Conservation (phyloP, 2,797 vertebrate species). For the Meriones psammophilus region DNA sequence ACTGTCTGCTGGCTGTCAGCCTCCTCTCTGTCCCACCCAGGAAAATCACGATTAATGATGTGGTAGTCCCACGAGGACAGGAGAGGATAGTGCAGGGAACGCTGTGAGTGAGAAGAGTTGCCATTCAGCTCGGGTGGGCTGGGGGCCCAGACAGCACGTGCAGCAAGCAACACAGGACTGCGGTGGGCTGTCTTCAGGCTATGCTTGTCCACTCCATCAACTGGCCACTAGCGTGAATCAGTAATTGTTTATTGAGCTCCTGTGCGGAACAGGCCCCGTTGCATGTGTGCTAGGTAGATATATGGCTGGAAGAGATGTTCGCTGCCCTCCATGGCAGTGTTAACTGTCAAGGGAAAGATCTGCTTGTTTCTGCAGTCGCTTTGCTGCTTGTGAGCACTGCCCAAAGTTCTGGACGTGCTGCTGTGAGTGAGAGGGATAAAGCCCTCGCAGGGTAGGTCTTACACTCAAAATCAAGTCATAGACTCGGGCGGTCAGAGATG, state of each 20-base stretch:
- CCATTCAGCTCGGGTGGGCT: neutral
- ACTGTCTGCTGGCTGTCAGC: constrained; percentile 52
- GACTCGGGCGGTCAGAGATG: neutral
- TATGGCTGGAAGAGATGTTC: neutral
- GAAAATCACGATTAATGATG: constrained; percentile 58
- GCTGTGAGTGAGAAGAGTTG: neutral
- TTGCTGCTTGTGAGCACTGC: too few relatives aligned
- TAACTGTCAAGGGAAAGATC: neutral
- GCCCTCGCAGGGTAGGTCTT: neutral
- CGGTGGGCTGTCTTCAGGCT: fast-evolving
- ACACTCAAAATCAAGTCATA: neutral
- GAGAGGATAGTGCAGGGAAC: neutral
- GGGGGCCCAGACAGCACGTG: neutral
- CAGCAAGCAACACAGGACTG: neutral
- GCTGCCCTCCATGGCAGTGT: neutral
- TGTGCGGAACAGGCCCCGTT: neutral
- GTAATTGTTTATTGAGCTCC: neutral
- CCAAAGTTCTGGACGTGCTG: neutral
- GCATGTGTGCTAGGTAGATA: neutral
- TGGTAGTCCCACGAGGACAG: neutral
- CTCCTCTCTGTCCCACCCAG: neutral
- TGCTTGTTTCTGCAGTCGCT: fast-evolving
- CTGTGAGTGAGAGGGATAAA: neutral
- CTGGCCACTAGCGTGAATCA: neutral
- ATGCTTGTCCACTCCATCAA: neutral